Evolutionary conservation across 2,113 vertebrate species (phyloP), one percentile per base, ranked within the genome.

Genomic region (Caranx ignobilis): DNA sequence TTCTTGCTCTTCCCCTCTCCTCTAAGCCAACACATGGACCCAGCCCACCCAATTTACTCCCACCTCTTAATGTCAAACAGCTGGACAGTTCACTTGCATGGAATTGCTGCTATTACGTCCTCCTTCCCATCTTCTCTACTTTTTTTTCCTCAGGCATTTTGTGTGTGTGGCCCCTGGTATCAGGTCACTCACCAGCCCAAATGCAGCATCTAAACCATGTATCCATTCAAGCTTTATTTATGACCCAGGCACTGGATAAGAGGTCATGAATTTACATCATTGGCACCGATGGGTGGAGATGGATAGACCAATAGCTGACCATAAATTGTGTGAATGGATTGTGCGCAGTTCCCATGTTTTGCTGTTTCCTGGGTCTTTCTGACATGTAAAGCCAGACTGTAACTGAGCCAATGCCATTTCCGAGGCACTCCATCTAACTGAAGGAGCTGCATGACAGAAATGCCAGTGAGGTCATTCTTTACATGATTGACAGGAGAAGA

Each of bases 11-110:
- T 67, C 73, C 69, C 63, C 43, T 75, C 41, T 73, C 11, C 66
- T 45, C 34, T 66, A 79, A 76, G 34, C 57, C 55, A 59, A 77
- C 82, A 72, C 71, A 68, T 31, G 11, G 60, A 87, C 87, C 71
- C 86, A 78, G 60, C 89, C 87, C 74, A 78, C 86, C 64, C 76
- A 81, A 82, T 84, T 84, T 57, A 79, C 83, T 69, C 80, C 84
- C 76, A 61, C 79, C 76, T 57, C 75, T 71, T 92, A 94, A 94
- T 93, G 84, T 73, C 75, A 91, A 92, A 90, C 94, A 94, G 89
- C 91, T 94, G 93, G 80, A 64, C 54, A 54, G 34, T 57, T 50
- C 47, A 84, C 81, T 78, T 4, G 74, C 52, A 34, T 68, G 50
- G 66, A 81, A 76, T 35, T 63, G 70, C 75, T 18, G 55, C 75